Evolutionary conservation across 2,113 vertebrate species (phyloP).

Genomic region (Serranochromis macrocephalus): DNA sequence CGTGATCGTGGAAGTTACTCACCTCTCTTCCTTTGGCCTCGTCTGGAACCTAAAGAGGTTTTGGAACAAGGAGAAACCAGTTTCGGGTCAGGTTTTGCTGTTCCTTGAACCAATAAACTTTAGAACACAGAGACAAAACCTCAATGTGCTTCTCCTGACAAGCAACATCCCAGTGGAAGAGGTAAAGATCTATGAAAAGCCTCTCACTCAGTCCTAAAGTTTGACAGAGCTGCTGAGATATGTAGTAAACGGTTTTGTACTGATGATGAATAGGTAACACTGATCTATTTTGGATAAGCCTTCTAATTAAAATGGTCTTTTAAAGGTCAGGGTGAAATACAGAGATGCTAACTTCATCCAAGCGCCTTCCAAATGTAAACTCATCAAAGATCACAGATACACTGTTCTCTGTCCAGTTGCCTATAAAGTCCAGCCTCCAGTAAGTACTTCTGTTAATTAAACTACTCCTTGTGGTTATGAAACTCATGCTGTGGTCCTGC

Average conservation of each 20-base stretch:
- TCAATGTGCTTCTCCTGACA: background rate
- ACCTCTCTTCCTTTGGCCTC: background rate
- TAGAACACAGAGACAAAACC: background rate
- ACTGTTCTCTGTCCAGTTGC: background rate
- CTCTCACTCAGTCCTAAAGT: background rate
- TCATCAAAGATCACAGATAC: background rate
- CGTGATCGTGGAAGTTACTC: background rate
- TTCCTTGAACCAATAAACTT: background rate
- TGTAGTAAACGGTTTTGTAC: background rate
- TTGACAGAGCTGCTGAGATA: background rate
- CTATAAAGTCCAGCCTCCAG: background rate
- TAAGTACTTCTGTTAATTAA: background rate
- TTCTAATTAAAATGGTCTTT: background rate
- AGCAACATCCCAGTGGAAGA: background rate
- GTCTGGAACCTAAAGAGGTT: background rate
- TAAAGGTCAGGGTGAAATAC: background rate
- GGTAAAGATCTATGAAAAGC: background rate
- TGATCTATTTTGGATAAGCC: background rate
- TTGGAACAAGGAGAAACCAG: background rate
- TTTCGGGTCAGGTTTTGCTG: background rate
- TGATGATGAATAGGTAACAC: background rate
- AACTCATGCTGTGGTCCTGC: background rate
- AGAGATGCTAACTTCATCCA: background rate
- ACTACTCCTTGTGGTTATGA: background rate
- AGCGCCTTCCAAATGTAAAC: background rate